Evolutionary conservation across 2,888 invertebrate species (phyloP).

Genomic region (Iphiclides podalirius): DNA sequence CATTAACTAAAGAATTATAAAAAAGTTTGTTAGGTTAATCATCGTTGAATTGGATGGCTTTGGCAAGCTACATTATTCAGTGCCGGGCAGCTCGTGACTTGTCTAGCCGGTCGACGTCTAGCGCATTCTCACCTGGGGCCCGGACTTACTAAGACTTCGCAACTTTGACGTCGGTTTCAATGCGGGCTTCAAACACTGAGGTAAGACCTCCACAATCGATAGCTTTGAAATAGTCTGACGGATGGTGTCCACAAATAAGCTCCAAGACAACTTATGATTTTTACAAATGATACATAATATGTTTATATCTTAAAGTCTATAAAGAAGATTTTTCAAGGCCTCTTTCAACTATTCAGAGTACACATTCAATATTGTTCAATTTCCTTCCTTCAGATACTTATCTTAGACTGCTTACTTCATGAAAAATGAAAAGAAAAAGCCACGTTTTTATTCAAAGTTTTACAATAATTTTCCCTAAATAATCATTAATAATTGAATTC

Average conservation of each 20-base stretch:
- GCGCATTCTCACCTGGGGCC: constrained; percentile 78
- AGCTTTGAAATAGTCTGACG: constrained; percentile 42
- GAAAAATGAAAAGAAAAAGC: too few relatives aligned
- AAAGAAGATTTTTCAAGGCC: too few relatives aligned
- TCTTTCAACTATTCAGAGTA: too few relatives aligned
- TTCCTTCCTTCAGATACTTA: too few relatives aligned
- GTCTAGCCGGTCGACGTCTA: constrained; percentile 74
- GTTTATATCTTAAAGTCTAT: too few relatives aligned
- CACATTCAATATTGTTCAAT: too few relatives aligned
- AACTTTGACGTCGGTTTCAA: constrained; percentile 67
- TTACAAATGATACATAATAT: too few relatives aligned
- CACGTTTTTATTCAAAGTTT: too few relatives aligned
- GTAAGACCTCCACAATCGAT: constrained; percentile 56
- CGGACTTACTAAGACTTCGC: constrained; percentile 72
- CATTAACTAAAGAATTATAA: too few relatives aligned
- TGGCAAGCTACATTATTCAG: constrained; percentile 39
- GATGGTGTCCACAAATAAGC: constrained; percentile 32
- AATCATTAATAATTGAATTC: too few relatives aligned
- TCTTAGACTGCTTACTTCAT: too few relatives aligned
- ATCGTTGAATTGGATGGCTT: neutral
- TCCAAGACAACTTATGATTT: constrained; percentile 2
- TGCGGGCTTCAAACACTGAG: constrained; percentile 56
- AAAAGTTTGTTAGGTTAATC: neutral
- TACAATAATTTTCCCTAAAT: too few relatives aligned
- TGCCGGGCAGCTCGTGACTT: constrained; percentile 57